These are phyloP conservation scores for Pterostichus madidus DNA, from an alignment of 2,888 invertebrate genomes.

Conservation along the genomic window DNA sequence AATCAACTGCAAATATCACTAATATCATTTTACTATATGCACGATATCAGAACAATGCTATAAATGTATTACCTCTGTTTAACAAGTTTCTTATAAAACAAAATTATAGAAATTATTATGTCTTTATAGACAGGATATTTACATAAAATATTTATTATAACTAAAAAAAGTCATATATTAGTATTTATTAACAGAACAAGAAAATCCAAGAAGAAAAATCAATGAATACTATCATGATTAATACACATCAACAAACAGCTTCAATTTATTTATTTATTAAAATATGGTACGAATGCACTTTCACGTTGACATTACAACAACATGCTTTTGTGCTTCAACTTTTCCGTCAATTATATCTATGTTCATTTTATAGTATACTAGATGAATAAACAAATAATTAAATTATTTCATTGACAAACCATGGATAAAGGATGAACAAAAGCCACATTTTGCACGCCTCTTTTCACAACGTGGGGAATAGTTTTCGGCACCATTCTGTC, in stretches of 20 bases:
- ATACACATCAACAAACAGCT: constrained; percentile 3
- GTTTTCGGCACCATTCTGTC: constrained; percentile 93
- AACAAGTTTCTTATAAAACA: too few relatives aligned
- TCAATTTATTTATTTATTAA: constrained; percentile 8
- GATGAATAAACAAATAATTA: background rate
- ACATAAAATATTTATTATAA: too few relatives aligned
- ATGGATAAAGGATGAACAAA: constrained; percentile 55
- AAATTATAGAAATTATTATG: too few relatives aligned
- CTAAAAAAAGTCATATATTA: too few relatives aligned
- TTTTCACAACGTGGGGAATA: constrained; percentile 91
- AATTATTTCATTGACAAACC: constrained; percentile 53
- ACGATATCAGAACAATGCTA: too few relatives aligned
- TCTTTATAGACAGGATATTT: too few relatives aligned
- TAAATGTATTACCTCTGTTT: too few relatives aligned
- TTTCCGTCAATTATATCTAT: constrained; percentile 93
- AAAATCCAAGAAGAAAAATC: background rate
- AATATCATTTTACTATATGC: too few relatives aligned
- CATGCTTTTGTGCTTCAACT: constrained; percentile 71
- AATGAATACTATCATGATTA: constrained; percentile 43
- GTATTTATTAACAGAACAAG: background rate
- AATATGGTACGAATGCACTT: constrained; percentile 47
- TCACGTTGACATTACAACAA: constrained; percentile 51
- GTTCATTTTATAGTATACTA: constrained; percentile 99
- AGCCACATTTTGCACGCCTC: constrained; percentile 79
- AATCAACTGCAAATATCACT: too few relatives aligned